These are phyloP conservation scores for Apodemus speciosus DNA, from an alignment of 2,113 vertebrate species.

Conservation along the genomic window DNA sequence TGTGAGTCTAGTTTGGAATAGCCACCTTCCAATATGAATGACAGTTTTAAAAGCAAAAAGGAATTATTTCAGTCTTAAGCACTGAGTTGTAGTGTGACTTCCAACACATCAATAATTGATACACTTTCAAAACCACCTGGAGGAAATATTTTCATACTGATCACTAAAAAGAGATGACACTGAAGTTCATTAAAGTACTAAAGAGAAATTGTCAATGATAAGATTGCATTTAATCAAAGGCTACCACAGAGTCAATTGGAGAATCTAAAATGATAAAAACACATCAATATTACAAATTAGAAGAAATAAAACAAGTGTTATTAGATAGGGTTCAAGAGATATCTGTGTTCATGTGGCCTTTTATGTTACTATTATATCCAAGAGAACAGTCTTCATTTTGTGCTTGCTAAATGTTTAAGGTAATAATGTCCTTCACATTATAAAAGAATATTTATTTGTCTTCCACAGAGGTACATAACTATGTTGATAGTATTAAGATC, in stretches of 20 bases:
- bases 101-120: background rate
- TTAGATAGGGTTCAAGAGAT: background rate
- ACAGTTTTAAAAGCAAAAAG: slow-evolving; percentile 8
- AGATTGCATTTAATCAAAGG: slow-evolving; percentile 29
- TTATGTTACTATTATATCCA: slow-evolving; percentile 1
- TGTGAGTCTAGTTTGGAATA: background rate
- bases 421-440: slow-evolving; percentile 23
- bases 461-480: slow-evolving; percentile 18
- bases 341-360: background rate
- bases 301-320: slow-evolving; percentile 20
- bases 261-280: slow-evolving; percentile 18
- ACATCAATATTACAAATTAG: slow-evolving; percentile 7
- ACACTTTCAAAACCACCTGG: slow-evolving; percentile 2
- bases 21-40: background rate
- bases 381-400: slow-evolving; percentile 42
- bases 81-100: background rate
- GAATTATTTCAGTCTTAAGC: slow-evolving; percentile 25
- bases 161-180: background rate
- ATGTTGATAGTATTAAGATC: slow-evolving; percentile 42
- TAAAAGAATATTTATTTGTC: slow-evolving; percentile 39
- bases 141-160: slow-evolving; percentile 35
- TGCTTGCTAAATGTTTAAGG: slow-evolving; percentile 47
- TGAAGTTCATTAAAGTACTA: background rate
- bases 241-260: slow-evolving; percentile 23
- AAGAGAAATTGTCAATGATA: slow-evolving; percentile 24